phyloP scores from a whole-genome alignment of 2,113 vertebrate species.

The Mirza zaza region DNA sequence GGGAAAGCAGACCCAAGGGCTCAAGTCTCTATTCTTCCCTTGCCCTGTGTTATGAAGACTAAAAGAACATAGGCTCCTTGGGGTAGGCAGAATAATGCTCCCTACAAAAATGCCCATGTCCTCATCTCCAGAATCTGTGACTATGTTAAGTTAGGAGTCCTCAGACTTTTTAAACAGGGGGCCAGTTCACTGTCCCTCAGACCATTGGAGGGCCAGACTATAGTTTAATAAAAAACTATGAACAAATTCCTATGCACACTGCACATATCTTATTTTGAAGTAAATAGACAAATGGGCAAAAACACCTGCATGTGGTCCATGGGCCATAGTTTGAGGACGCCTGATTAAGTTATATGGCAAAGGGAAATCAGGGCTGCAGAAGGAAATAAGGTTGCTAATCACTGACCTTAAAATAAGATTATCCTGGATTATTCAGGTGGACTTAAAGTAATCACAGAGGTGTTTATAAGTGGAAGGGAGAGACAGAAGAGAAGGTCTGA shows the following conservation, averaged over 20 bases:
- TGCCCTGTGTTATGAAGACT: background rate
- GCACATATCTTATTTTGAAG: too few relatives aligned
- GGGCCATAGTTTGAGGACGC: too few relatives aligned
- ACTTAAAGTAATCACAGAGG: background rate
- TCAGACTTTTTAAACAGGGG: too few relatives aligned
- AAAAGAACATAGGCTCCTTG: background rate
- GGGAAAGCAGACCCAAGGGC: background rate
- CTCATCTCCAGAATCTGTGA: background rate
- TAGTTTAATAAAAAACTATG: too few relatives aligned
- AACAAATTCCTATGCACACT: too few relatives aligned
- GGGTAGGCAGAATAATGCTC: background rate
- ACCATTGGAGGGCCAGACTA: too few relatives aligned
- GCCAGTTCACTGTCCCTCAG: too few relatives aligned
- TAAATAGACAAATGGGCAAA: too few relatives aligned
- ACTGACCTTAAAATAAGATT: background rate
- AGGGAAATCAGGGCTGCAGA: background rate
- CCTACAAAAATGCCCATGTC: background rate
- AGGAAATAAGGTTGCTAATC: background rate
- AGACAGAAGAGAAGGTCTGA: background rate
- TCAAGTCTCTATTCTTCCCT: background rate
- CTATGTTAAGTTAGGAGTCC: background rate
- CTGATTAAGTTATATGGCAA: background rate
- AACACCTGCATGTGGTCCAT: too few relatives aligned
- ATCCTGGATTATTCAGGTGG: background rate
- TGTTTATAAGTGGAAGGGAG: background rate